phyloP scores from a whole-genome alignment of 1,140 invertebrate genomes.

The Catajapyx aquilonaris region DNA sequence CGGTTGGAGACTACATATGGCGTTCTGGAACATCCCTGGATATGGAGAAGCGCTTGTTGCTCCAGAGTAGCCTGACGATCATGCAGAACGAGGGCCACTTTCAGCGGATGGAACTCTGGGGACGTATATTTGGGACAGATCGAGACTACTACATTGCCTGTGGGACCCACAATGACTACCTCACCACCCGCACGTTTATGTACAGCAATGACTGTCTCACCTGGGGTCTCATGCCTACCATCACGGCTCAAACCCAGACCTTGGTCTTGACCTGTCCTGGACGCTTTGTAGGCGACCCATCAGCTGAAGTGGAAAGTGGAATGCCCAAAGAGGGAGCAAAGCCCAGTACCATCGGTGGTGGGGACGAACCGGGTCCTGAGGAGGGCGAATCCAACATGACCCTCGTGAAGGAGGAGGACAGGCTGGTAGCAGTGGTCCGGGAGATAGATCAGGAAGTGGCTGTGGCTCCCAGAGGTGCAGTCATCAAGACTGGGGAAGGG shows the following conservation, averaged over 20 bases:
- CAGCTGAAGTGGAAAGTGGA: background rate
- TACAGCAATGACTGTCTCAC: constrained; percentile 21
- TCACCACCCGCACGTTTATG: constrained; percentile 38
- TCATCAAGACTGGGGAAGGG: constrained; percentile 39
- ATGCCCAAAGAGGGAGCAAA: no score
- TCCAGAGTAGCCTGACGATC: constrained; percentile 43
- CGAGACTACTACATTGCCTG: constrained; percentile 51
- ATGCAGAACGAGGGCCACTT: constrained; percentile 56
- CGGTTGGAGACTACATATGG: constrained; percentile 19
- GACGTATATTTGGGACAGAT: constrained; percentile 38
- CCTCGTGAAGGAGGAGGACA: constrained; percentile 52
- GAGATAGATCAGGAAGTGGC: constrained; percentile 42
- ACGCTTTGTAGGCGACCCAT: background rate
- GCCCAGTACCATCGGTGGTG: no score
- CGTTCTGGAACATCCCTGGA: constrained; percentile 35
- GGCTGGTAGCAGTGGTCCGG: constrained; percentile 40
- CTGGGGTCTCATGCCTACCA: background rate
- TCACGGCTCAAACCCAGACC: background rate
- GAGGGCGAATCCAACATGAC: no score
- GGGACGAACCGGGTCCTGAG: no score
- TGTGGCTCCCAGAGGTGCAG: constrained; percentile 43
- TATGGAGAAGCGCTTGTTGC: constrained; percentile 35
- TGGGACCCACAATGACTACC: constrained; percentile 40
- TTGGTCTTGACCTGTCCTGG: background rate
- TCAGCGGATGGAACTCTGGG: constrained; percentile 46